Conservation (phyloP, 2,113 vertebrate species). For the Centropristis striata region DNA sequence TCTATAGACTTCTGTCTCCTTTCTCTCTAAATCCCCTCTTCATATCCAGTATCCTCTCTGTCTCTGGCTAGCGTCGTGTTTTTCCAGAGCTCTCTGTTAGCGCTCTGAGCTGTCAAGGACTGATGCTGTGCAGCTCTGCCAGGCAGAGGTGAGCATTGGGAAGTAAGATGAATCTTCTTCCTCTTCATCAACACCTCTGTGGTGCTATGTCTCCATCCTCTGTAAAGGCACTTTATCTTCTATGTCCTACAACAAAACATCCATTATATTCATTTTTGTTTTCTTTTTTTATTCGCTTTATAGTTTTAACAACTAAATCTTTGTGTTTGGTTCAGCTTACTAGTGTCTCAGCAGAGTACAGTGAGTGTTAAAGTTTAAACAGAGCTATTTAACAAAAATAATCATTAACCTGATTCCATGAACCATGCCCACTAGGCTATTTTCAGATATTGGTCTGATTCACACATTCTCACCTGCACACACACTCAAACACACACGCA, state of each 20-base stretch:
- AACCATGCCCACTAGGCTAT: slow-evolving; percentile 25
- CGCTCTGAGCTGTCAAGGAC: slow-evolving; percentile 36
- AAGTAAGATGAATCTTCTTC: slow-evolving; percentile 57
- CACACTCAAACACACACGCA: slow-evolving; percentile 11
- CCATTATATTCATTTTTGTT: not conserved
- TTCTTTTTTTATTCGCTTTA: not conserved
- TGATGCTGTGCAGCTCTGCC: slow-evolving; percentile 48
- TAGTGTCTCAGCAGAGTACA: slow-evolving; percentile 12
- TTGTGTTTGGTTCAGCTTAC: not conserved
- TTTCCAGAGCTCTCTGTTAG: slow-evolving; percentile 38
- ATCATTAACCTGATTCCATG: slow-evolving; percentile 48
- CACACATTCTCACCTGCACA: slow-evolving; percentile 26
- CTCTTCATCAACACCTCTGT: slow-evolving; percentile 44
- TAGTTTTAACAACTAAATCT: not conserved
- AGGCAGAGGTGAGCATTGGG: slow-evolving; percentile 9
- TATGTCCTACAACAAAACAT: not conserved
- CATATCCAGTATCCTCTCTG: slow-evolving; percentile 37
- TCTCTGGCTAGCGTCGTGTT: slow-evolving; percentile 37
- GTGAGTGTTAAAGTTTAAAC: slow-evolving; percentile 17
- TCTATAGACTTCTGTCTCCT: slow-evolving; percentile 2
- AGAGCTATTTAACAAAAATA: slow-evolving; percentile 29
- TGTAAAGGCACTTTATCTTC: not conserved
- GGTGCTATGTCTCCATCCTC: slow-evolving; percentile 4
- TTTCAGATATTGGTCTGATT: slow-evolving; percentile 33
- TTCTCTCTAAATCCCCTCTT: slow-evolving; percentile 35